Base-by-base conservation (phyloP, 2,797 vertebrate genomes). In the Eulemur mongoz region DNA sequence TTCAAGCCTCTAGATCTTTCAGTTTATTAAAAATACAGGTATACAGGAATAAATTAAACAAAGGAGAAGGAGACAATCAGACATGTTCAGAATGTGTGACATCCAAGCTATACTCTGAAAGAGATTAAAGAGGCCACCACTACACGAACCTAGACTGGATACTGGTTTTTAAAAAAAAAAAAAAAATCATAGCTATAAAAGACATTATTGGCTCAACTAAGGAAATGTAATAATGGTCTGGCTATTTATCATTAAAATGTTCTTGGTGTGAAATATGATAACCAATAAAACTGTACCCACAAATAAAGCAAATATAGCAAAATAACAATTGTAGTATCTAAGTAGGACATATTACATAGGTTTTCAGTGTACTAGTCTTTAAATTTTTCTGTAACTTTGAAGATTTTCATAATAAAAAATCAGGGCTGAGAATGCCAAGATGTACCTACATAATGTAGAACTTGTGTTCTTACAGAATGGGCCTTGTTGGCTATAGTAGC, bases 301-400 rank as follows among this genome's bases (percentile, higher is more conserved):
- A 92, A 18, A 32, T 14, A 89, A 65, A 78, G 38, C 67, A 95
- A 93, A 76, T 35, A 89, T 35, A 10, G 73, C 32, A 95, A 92
- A 82, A 48, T 40, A 95, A 40, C 4, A 92, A 69, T 7, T 61
- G 7, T 30, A 92, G 15, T 75, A 89, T 6, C 32, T 67, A 80
- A 40, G 40, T 59, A 12, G 40, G 10, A 85, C 70, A 73, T 38
- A 57, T 89, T 70, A 35, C 2, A 32, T 15, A 95, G 13, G 7
- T 80, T 81, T 72, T 59, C 27, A 65, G 1, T 59, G 10, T 25
- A 82, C 7, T 30, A 86, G 59, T 94, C 85, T 63, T 93, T 81
- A 45, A 23, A 89, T 45, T 88, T 63, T 92, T 97, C 32, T 79
- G 10, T 88, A 61, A 73, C 92, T 93, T 38, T 89, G 59, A 73